A percentile compares a stretch with the other conserved stretches of the same genome.
phyloP scores from a whole-genome alignment of 2,113 vertebrate genomes.

The Cynopterus brachyotis region DNA sequence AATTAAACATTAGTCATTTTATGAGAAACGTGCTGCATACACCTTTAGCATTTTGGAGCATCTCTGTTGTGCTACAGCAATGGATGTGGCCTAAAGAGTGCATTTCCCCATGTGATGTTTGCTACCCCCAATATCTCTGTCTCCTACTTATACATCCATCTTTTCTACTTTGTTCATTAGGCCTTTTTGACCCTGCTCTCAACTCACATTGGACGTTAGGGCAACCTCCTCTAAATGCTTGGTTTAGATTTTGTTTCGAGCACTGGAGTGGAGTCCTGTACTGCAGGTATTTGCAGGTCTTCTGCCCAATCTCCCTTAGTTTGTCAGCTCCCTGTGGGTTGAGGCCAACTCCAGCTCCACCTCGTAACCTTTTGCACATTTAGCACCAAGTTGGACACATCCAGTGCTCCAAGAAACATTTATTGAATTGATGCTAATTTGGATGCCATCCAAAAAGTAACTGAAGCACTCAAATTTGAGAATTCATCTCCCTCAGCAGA shows the following conservation, averaged over 20 bases:
- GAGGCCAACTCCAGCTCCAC: neutral
- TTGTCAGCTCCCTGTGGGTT: neutral
- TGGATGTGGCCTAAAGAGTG: neutral
- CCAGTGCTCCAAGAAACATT: neutral
- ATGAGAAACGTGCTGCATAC: neutral
- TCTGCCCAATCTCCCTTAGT: neutral
- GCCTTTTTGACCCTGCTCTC: slow-evolving; percentile 10
- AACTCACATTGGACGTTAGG: neutral
- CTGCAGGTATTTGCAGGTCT: neutral
- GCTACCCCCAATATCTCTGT: neutral
- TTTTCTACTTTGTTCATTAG: neutral
- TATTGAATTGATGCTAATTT: neutral
- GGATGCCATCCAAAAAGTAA: neutral
- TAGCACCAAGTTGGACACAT: neutral
- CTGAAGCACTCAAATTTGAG: neutral
- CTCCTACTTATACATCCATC: neutral
- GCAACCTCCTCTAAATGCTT: neutral
- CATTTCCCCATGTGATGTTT: neutral
- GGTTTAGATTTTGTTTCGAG: neutral
- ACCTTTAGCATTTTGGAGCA: neutral
- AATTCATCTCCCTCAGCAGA: neutral
- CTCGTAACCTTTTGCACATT: neutral
- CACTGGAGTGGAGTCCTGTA: neutral
- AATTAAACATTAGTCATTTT: neutral
- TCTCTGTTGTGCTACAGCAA: neutral